Base-by-base conservation (phyloP, 2,113 vertebrate species). In the Australoheros scitulus region DNA sequence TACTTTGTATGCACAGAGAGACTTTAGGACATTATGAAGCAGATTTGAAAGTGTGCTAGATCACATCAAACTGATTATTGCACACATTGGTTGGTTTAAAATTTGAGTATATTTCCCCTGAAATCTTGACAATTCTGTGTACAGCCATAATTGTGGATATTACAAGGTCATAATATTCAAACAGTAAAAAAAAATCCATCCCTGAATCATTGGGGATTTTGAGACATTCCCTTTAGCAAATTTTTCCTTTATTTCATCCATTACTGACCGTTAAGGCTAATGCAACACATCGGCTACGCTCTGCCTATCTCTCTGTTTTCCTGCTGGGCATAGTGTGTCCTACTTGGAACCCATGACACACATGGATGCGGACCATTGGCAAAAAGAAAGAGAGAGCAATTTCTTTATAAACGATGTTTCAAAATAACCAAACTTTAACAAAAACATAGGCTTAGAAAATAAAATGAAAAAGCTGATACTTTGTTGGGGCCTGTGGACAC, bases 271-370 rank as follows among this genome's bases (percentile, higher is more conserved):
- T 81, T 75, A 70, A 38, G 89, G 88, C 86, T 81, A 84, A 86
- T 88, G 65, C 80, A 88, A 89, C 83, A 65, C 87, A 87, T 89
- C 4, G 63, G 81, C 85, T 77, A 77, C 22, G 76, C 81, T 90
- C 77, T 68, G 61, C 61, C 82, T 77, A 41, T 76, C 79, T 79
- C 61, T 74, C 41, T 77, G 68, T 79, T 65, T 38, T 84, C 83
- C 92, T 93, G 87, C 86, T 86, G 89, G 92, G 84, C 77, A 82
- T 89, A 50, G 43, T 74, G 61, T 91, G 90, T 85, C 88, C 86
- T 92, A 92, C 81, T 91, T 92, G 83, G 89, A 91, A 89, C 81
- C 85, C 84, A 86, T 82, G 83, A 87, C 77, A 87, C 90, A 86
- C 75, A 82, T 61, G 82, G 75, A 83, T 88, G 43, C 59, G 43